Evolutionary conservation across 2,797 vertebrate species (phyloP).

Genomic region (Kryptopterus vitreolus): DNA sequence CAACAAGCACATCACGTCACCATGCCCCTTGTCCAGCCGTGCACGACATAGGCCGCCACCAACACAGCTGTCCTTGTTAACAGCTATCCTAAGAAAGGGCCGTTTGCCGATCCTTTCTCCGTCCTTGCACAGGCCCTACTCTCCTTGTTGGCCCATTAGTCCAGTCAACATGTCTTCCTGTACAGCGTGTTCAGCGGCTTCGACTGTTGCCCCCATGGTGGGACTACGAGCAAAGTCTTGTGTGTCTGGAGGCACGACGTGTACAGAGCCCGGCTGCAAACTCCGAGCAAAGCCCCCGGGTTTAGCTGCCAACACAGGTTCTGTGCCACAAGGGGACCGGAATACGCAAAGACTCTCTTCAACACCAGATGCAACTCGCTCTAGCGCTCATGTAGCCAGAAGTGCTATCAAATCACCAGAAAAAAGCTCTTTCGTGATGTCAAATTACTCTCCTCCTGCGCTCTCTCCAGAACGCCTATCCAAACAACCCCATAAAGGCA

Average conservation of each 20-base stretch:
- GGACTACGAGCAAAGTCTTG: slow-evolving; percentile 58
- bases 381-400: slow-evolving; percentile 30
- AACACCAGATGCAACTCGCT: slow-evolving; percentile 32
- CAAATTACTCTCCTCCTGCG: slow-evolving; percentile 18
- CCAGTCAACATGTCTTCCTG: slow-evolving; percentile 71
- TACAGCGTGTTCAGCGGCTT: slow-evolving; percentile 74
- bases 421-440: background rate
- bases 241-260: slow-evolving; percentile 49
- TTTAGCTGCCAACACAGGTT: slow-evolving; percentile 41
- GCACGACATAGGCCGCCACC: slow-evolving; percentile 73
- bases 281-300: slow-evolving; percentile 28
- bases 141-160: slow-evolving; percentile 77
- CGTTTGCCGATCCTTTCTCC: slow-evolving; percentile 74
- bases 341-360: slow-evolving; percentile 24
- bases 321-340: slow-evolving; percentile 32
- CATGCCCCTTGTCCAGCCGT: slow-evolving; percentile 65
- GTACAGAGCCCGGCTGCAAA: slow-evolving; percentile 47
- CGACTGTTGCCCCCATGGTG: slow-evolving; percentile 69
- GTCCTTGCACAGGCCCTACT: slow-evolving; percentile 70
- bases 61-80: slow-evolving; percentile 88
- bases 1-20: slow-evolving; percentile 70
- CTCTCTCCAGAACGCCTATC: background rate
- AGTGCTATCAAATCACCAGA: slow-evolving; percentile 36
- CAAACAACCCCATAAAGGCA: slow-evolving; percentile 38
- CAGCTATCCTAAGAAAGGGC: slow-evolving; percentile 90